phyloP scores from a whole-genome alignment of 2,888 invertebrate genomes.

The Dynastes tityus region DNA sequence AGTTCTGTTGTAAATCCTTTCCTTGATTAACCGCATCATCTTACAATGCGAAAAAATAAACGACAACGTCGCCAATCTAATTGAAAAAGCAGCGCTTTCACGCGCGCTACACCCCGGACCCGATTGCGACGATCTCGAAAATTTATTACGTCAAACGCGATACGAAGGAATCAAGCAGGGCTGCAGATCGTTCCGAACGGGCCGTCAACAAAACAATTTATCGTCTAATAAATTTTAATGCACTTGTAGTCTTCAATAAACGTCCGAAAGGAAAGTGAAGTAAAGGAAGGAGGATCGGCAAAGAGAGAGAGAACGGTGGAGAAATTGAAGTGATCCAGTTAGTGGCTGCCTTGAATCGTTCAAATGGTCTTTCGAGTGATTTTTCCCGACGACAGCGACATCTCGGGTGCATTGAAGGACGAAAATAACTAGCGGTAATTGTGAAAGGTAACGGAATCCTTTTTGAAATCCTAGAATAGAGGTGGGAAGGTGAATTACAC shows the following conservation, averaged over 20 bases:
- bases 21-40: no score
- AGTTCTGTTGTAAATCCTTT: no score
- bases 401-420: neutral
- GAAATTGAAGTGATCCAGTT: neutral
- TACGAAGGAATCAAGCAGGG: neutral
- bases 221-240: constrained; percentile 37
- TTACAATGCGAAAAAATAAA: no score
- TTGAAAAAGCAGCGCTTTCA: no score
- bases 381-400: neutral
- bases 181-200: constrained; percentile 1
- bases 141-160: constrained; percentile 20
- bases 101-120: neutral
- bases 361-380: neutral
- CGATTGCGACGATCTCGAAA: no score
- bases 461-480: neutral
- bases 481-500: neutral
- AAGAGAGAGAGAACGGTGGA: no score
- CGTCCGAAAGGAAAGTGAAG: neutral
- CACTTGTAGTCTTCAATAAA: constrained; percentile 39
- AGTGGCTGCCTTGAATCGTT: neutral
- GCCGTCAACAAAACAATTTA: constrained; percentile 32
- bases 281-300: neutral
- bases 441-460: neutral
- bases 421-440: constrained; percentile 7
- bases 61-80: no score